Evolutionary conservation across 2,888 invertebrate species (phyloP).

Genomic region (Galerucella pusilla): DNA sequence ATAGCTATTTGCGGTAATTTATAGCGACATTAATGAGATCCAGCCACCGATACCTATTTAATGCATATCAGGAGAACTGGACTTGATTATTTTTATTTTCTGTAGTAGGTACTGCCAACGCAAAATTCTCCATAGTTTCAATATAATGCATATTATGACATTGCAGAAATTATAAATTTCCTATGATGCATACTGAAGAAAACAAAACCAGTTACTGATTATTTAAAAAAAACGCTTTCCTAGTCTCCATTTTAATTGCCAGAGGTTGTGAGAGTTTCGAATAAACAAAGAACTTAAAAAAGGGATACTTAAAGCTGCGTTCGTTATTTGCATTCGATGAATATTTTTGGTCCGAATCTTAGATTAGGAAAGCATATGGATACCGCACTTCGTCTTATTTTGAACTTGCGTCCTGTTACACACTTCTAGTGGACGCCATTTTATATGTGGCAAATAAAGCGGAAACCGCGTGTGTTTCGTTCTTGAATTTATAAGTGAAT

Average conservation of each 20-base stretch:
- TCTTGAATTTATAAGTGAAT: no score
- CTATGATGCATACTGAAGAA: neutral
- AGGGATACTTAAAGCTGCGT: neutral
- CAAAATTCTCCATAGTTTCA: neutral
- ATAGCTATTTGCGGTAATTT: constrained; percentile 55
- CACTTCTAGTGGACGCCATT: no score
- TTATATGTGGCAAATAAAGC: no score
- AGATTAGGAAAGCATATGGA: no score
- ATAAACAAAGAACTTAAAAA: neutral
- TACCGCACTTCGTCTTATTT: no score
- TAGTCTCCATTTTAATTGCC: neutral
- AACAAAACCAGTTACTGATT: neutral
- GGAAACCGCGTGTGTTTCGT: no score
- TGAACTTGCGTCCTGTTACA: no score
- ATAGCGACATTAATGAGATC: constrained; percentile 55
- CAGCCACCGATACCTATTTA: constrained; percentile 52
- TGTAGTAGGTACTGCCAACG: constrained; percentile 15
- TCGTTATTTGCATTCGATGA: no score
- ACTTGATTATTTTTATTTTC: constrained; percentile 44
- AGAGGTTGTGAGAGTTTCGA: neutral
- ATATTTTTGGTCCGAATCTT: no score
- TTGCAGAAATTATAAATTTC: constrained; percentile 4
- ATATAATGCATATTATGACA: constrained; percentile 1
- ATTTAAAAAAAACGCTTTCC: neutral
- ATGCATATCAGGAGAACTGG: constrained; percentile 37